These are phyloP conservation scores for Arrhopalites spinosus DNA, from an alignment of 2,888 invertebrate genomes.

Conservation along the genomic window DNA sequence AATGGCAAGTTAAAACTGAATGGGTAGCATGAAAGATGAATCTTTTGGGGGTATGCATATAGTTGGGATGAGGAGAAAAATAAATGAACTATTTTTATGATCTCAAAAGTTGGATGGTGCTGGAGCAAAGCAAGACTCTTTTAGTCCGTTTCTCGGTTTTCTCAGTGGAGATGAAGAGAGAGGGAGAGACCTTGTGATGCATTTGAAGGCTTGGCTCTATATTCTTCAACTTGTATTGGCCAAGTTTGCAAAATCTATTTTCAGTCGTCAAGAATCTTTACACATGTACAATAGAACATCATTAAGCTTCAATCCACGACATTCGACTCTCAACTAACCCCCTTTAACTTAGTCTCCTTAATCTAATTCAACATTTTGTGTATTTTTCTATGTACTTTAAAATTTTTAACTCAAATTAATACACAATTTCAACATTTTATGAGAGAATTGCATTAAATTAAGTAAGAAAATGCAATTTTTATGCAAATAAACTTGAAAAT, in stretches of 20 bases:
- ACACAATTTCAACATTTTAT: too few relatives aligned
- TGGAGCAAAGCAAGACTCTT: neutral
- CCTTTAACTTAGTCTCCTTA: neutral
- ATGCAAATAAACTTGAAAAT: too few relatives aligned
- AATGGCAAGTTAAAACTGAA: neutral
- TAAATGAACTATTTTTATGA: slow-evolving; percentile 4
- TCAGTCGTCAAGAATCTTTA: neutral
- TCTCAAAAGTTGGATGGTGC: neutral
- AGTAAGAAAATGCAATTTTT: too few relatives aligned
- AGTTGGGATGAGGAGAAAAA: neutral
- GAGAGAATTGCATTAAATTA: too few relatives aligned
- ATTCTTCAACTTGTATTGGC: neutral
- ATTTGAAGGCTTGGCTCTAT: slow-evolving; percentile 21
- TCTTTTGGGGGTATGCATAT: neutral
- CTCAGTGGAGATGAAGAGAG: neutral
- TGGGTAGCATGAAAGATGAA: neutral
- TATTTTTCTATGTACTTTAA: neutral
- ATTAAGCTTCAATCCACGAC: neutral
- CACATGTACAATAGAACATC: neutral
- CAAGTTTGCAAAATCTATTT: slow-evolving; percentile 19
- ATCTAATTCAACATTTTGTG: neutral
- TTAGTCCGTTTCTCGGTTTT: too few relatives aligned
- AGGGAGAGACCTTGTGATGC: slow-evolving; percentile 20
- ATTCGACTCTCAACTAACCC: neutral
- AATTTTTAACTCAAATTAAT: too few relatives aligned